phyloP scores from a whole-genome alignment of 2,888 invertebrate genomes.

The Lacanobia wlatinum region DNA sequence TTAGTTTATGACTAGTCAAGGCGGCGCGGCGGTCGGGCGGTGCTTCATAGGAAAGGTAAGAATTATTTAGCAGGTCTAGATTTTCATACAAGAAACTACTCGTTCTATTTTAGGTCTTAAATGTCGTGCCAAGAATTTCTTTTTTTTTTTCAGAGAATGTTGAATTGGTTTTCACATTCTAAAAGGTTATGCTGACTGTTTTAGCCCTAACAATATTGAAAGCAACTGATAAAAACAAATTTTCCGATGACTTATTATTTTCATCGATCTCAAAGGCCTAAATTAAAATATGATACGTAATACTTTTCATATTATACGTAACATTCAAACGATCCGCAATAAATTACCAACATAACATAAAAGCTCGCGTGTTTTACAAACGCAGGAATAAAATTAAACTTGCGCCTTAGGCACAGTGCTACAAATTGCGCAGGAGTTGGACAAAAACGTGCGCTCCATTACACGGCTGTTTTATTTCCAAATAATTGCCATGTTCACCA shows the following conservation, averaged over 20 bases:
- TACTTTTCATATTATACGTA: background rate
- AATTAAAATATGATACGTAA: background rate
- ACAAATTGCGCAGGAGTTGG: conserved; percentile 53
- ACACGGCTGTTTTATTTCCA: conserved; percentile 47
- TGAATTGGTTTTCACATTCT: too few relatives aligned
- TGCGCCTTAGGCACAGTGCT: conserved; percentile 44
- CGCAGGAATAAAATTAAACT: conserved; percentile 42
- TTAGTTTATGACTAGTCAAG: conserved; percentile 11
- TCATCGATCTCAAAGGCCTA: background rate
- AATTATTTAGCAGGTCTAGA: background rate
- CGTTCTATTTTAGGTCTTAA: background rate
- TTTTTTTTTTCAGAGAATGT: too few relatives aligned
- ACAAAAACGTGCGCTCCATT: conserved; percentile 48
- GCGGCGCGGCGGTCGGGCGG: background rate
- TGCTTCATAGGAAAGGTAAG: background rate
- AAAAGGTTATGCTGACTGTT: too few relatives aligned
- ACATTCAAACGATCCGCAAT: conserved; percentile 3
- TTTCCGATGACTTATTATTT: background rate
- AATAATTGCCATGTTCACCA: conserved; percentile 42
- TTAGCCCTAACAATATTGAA: too few relatives aligned
- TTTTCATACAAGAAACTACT: background rate
- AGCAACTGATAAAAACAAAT: too few relatives aligned
- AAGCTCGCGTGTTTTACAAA: conserved; percentile 55
- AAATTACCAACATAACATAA: conserved; percentile 28
- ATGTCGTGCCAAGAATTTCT: too few relatives aligned